These are phyloP conservation scores for Phyllostomus discolor DNA, from an alignment of 2,113 vertebrate genomes.

Conservation along the genomic window DNA sequence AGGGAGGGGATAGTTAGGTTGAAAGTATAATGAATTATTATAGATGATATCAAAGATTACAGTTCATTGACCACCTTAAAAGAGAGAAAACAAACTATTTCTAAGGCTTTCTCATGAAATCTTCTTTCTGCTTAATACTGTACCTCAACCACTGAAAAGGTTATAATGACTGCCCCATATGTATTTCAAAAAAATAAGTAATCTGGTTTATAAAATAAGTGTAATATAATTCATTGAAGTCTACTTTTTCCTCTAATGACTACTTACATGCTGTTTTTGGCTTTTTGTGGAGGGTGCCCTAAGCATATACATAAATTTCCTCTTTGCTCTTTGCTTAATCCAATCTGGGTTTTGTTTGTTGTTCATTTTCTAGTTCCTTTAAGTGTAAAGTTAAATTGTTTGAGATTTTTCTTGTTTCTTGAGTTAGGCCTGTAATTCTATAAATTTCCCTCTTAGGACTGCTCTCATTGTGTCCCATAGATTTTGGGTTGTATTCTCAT, in stretches of 20 bases:
- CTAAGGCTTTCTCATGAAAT: background rate
- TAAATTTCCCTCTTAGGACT: too few relatives aligned
- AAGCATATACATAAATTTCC: background rate
- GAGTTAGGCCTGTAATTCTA: too few relatives aligned
- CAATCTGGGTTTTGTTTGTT: background rate
- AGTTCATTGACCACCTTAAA: background rate
- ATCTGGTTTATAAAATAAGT: background rate
- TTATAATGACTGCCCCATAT: background rate
- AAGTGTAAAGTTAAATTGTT: too few relatives aligned
- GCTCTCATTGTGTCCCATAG: too few relatives aligned
- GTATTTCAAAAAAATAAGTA: background rate
- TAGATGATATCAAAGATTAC: background rate
- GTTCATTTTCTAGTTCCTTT: too few relatives aligned
- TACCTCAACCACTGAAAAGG: background rate
- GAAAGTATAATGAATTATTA: background rate
- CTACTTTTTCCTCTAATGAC: background rate
- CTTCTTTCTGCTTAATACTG: background rate
- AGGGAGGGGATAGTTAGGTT: background rate
- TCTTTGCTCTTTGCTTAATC: background rate
- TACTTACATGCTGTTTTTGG: background rate
- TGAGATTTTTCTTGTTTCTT: too few relatives aligned
- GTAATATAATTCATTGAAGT: background rate
- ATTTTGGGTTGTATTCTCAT: too few relatives aligned
- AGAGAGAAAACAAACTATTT: background rate
- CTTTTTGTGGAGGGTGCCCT: background rate